Conservation (phyloP, 2,113 vertebrate genomes). For the Pseudonaja textilis region DNA sequence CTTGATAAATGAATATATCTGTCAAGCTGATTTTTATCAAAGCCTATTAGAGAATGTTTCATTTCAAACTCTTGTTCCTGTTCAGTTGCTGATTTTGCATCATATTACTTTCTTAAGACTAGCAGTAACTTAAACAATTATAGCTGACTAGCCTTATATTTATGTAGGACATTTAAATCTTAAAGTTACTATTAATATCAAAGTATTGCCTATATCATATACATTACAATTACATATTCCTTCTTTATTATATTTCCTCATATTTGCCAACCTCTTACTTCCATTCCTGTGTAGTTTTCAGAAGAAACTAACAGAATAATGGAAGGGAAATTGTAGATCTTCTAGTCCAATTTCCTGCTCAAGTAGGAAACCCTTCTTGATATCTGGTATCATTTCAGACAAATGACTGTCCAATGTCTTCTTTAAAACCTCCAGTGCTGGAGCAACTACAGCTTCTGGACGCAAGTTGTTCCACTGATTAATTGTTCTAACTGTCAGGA, state of each 20-base stretch:
- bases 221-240: not conserved
- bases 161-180: not conserved
- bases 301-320: not conserved
- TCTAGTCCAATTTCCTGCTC: not conserved
- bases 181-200: not conserved
- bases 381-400: not conserved
- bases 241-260: not conserved
- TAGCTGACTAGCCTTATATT: not conserved
- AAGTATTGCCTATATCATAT: not conserved
- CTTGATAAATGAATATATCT: slow-evolving; percentile 16
- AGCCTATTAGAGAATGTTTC: not conserved
- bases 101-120: not conserved
- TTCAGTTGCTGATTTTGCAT: not conserved
- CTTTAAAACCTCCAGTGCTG: not conserved
- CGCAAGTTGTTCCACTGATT: not conserved
- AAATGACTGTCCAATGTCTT: not conserved
- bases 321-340: not conserved
- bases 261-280: not conserved
- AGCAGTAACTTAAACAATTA: not conserved
- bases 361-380: not conserved
- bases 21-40: slow-evolving; percentile 2
- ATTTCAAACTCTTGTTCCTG: not conserved
- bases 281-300: not conserved
- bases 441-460: not conserved
- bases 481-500: not conserved